These are phyloP conservation scores for Electrona antarctica DNA, from an alignment of 2,113 vertebrate species.

Conservation along the genomic window DNA sequence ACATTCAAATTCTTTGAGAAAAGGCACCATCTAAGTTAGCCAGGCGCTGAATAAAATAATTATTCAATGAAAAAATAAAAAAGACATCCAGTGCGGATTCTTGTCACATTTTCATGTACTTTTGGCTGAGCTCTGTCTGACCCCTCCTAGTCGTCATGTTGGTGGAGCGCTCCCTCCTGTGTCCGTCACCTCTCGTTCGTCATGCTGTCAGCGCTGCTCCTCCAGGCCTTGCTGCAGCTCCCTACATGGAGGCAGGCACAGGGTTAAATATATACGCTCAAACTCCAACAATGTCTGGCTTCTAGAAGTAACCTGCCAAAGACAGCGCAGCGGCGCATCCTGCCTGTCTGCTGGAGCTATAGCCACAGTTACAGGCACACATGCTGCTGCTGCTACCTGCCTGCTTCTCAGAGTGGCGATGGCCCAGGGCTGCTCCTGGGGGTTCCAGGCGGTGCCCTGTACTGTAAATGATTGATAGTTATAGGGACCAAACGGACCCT, in stretches of 20 bases:
- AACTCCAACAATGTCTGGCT: conserved; percentile 53
- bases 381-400: too few species aligned
- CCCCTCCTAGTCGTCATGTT: conserved; percentile 39
- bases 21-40: too few species aligned
- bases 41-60: too few species aligned
- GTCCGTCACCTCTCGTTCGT: conserved; percentile 50
- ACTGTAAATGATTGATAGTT: too few species aligned
- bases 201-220: conserved; percentile 56
- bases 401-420: too few species aligned
- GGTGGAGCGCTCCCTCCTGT: conserved; percentile 30
- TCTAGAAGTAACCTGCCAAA: conserved; percentile 51
- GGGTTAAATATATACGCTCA: conserved; percentile 73
- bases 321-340: conserved; percentile 17
- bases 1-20: too few species aligned
- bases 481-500: too few species aligned
- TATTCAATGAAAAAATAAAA: background rate
- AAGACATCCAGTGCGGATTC: background rate
- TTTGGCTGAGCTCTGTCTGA: background rate
- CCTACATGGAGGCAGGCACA: conserved; percentile 69
- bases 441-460: too few species aligned
- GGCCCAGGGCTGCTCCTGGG: too few species aligned
- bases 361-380: too few species aligned
- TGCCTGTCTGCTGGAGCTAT: too few species aligned
- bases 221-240: conserved; percentile 42
- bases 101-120: background rate